Base-by-base conservation (phyloP, 2,888 invertebrate genomes). In the Plutella xylostella region DNA sequence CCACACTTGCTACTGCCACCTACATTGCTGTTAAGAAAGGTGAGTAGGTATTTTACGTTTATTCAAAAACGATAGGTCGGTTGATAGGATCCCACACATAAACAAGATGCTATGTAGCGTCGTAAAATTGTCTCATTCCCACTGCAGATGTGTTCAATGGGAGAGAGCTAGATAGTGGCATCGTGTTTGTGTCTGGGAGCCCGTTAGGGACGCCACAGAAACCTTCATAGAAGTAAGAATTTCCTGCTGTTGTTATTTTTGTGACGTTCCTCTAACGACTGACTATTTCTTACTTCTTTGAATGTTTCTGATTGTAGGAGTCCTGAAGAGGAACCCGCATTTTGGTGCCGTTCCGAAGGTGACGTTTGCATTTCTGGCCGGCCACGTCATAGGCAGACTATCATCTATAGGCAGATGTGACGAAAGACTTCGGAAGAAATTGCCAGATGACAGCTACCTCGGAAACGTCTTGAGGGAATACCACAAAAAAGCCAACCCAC, bases 341-440 rank as follows among this genome's bases (percentile, higher is more conserved):
- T 92, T 87, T 68, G 93, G 93, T 12, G 83, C 87, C 1, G 68
- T 79, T 12, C 92, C 92, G 3, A 93, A 93, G 73, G 86, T 92
- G 17, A 55, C 86, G 1, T 64, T 84, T 25, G 89, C 90, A 18
- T 86, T 86, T 2, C 58, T 89, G 4, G 38, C 90, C 33, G 94
- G 93, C 1, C 93, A 92, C 71, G 85, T 91, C 53, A 44, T 87
- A 9, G 94, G 94, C 2, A 92, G 94, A 65, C 64, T 92, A 39
- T 90, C 92, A 2, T 94, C 92, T 64, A 88, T 90, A 55, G 65
- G 75, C 11, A 78, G 79, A 53, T 94, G 93, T 69, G 90, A 90
- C 1, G 87, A 89, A 56, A 92, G 90, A 65, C 75, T 94, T 11
- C 90, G 93, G 85, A 72, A 78, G n/a, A n/a, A n/a, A n/a, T 72